Evolutionary conservation across 2,113 vertebrate genomes (phyloP).

Genomic region (Paraplagusia blochii): DNA sequence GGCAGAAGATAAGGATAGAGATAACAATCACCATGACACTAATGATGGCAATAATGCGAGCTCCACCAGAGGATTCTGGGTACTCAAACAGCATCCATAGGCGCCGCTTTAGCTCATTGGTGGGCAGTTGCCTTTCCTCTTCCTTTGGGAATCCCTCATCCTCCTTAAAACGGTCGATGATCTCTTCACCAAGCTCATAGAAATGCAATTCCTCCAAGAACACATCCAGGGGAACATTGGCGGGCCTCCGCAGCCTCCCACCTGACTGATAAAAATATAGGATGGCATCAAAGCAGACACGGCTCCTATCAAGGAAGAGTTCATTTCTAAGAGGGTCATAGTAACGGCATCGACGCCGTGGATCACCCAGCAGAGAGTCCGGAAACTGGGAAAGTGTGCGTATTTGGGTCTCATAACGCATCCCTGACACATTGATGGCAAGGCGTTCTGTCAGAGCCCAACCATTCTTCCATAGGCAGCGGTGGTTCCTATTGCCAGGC

Average conservation of each 20-base stretch:
- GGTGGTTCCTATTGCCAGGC: constrained; percentile 14
- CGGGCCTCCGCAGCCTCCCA: constrained; percentile 82
- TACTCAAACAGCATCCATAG: constrained; percentile 93
- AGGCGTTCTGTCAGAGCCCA: constrained; percentile 71
- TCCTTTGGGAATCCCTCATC: constrained; percentile 87
- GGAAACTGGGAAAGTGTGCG: constrained; percentile 83
- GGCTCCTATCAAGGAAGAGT: constrained; percentile 84
- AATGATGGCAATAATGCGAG: constrained; percentile 88
- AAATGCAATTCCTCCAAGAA: constrained; percentile 91
- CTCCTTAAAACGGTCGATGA: constrained; percentile 81
- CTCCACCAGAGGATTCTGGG: constrained; percentile 85
- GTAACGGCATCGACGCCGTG: constrained; percentile 72
- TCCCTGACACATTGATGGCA: constrained; percentile 82
- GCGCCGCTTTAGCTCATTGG: constrained; percentile 73
- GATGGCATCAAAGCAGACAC: constrained; percentile 85
- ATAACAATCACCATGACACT: constrained; percentile 92
- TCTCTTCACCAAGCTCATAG: constrained; percentile 86
- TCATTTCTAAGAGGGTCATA: constrained; percentile 82
- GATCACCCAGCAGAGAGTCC: constrained; percentile 81
- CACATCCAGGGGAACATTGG: constrained; percentile 87
- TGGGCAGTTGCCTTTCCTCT: constrained; percentile 76
- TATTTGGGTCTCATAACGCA: constrained; percentile 83
- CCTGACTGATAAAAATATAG: constrained; percentile 94
- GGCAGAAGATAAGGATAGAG: constrained; percentile 93
- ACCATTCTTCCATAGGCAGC: constrained; percentile 41